Evolutionary conservation across 2,113 vertebrate species (phyloP).

Genomic region (Pogona vitticeps): DNA sequence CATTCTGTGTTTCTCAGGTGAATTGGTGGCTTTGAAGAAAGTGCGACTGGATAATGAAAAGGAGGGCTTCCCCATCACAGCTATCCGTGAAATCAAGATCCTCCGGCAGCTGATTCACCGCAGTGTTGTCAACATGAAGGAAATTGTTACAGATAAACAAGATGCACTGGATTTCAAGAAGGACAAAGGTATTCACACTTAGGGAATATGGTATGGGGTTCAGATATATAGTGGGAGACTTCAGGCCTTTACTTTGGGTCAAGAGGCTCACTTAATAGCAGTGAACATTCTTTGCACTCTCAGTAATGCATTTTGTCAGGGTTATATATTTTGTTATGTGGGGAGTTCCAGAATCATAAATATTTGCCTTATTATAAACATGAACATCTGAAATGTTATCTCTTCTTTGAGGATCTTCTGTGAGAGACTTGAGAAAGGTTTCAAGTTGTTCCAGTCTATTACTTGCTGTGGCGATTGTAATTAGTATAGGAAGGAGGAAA

Average conservation of each 20-base stretch:
- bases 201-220: rapidly evolving
- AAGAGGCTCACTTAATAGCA: background rate
- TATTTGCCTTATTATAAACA: background rate
- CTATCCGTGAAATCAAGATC: constrained; percentile 98
- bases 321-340: background rate
- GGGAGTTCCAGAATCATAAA: background rate
- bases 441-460: background rate
- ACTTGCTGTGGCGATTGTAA: background rate
- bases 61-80: constrained; percentile 97
- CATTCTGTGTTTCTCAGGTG: constrained; percentile 77
- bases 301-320: background rate
- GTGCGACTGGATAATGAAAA: constrained; percentile 98
- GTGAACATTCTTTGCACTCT: background rate
- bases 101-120: constrained; percentile 94
- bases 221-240: constrained; percentile 6
- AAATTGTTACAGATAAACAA: constrained; percentile 98
- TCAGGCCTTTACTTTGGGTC: background rate
- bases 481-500: background rate
- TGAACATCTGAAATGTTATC: background rate
- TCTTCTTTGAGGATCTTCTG: background rate
- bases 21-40: constrained; percentile 96
- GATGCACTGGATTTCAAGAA: constrained; percentile 99
- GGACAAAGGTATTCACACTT: constrained; percentile 87
- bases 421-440: background rate
- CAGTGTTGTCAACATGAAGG: constrained; percentile 99